Evolutionary conservation across 1,140 invertebrate species (phyloP), one percentile per base, ranked within the genome.

Genomic region (Lamellibrachia luymesi): DNA sequence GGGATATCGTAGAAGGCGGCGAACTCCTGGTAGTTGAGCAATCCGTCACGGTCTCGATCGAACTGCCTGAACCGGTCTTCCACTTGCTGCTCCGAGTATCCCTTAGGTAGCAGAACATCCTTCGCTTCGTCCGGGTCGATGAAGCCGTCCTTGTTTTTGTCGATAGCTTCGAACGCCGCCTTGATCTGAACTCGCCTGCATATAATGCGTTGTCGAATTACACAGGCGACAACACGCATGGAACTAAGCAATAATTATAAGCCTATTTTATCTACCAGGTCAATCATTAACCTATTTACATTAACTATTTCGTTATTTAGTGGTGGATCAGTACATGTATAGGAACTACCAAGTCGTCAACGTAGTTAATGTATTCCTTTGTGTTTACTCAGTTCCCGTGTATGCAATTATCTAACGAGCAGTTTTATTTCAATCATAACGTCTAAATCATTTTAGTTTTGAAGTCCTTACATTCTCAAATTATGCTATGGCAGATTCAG

Each of bases 1-100:
- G 92, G 93, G 17, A 93, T 50, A 49, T 93, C 93, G 89, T 90
- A 93, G 51, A 93, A 93, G 49, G 90, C 93, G 38, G 93, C 94
- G 90, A 94, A 95, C 92, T 95, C 94, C 51, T 94, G 92, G 93
- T 94, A 95, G 93, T 95, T 93, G 89, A 95, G 94, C 89, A 89
- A 91, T 27, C 94, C 94, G 93, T 95, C 93, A 50, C 94, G 93
- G 91, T 95, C 94, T 80, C 90, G 51, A 92, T 95, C 94, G 50
- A 93, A 93, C 49, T 95, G 92, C 22, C 91, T 50, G 91, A 95
- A 94, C 93, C 95, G 94, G 38, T 94, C 94, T 38, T 94, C 94
- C 6, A 95, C 94, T 94, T 90, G 64, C 91, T 94, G 93, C 92
- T 50, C 92, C 90, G 92, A 93, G 94, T 51, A 94, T 90, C 94